These are phyloP conservation scores for Horisme vitalbata DNA, from an alignment of 2,888 invertebrate genomes.

Conservation along the genomic window DNA sequence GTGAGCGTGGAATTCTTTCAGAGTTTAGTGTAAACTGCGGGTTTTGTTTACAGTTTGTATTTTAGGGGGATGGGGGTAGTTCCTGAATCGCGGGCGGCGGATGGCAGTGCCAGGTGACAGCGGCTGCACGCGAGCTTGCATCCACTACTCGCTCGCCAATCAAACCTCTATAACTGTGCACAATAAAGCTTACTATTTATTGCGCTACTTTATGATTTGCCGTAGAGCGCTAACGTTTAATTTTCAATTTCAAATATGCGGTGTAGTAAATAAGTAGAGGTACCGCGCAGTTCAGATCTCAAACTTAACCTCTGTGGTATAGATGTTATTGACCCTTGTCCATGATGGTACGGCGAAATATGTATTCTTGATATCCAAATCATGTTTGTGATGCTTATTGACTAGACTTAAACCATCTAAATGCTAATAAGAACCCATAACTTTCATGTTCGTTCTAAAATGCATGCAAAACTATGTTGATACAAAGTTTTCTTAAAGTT, in stretches of 20 bases:
- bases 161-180: slow-evolving; percentile 48
- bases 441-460: not conserved
- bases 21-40: slow-evolving; percentile 40
- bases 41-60: slow-evolving; percentile 64
- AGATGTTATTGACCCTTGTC: slow-evolving; percentile 30
- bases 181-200: slow-evolving; percentile 56
- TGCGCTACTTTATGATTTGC: slow-evolving; percentile 36
- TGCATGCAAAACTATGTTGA: not conserved
- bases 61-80: slow-evolving; percentile 64
- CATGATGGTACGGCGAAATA: slow-evolving; percentile 6
- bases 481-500: not conserved
- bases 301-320: slow-evolving; percentile 12
- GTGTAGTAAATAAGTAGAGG: slow-evolving; percentile 7
- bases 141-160: slow-evolving; percentile 56
- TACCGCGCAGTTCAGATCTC: slow-evolving; percentile 12
- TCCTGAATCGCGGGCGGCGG: slow-evolving; percentile 59
- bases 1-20: slow-evolving; percentile 40
- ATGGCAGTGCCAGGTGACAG: slow-evolving; percentile 81
- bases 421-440: not conserved
- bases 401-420: not conserved
- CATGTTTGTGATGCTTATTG: slow-evolving; percentile 1
- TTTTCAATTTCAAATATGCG: slow-evolving; percentile 44
- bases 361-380: not conserved
- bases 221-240: slow-evolving; percentile 42
- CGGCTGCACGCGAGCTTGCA: slow-evolving; percentile 75